Evolutionary conservation across 2,888 invertebrate species (phyloP).

Genomic region (Ectropis crepuscularia): DNA sequence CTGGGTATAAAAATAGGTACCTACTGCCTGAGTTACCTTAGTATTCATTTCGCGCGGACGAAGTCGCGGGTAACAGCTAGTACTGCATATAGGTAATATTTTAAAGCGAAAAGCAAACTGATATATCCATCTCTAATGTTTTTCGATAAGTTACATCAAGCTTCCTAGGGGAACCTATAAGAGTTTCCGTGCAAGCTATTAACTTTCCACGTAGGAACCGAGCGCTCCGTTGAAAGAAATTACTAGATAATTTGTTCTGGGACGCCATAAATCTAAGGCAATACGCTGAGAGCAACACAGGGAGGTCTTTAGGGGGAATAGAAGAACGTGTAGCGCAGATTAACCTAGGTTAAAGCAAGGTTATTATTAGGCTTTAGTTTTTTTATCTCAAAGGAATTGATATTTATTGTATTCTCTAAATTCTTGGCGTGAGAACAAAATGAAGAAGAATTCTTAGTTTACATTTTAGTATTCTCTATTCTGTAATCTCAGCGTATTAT

Average conservation of each 20-base stretch:
- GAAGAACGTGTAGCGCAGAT: slow-evolving; percentile 13
- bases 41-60: too few species aligned
- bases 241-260: slow-evolving; percentile 35
- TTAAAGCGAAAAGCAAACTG: not conserved
- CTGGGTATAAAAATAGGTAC: too few species aligned
- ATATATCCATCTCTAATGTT: slow-evolving; percentile 10
- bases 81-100: too few species aligned
- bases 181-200: slow-evolving; percentile 26
- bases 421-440: too few species aligned
- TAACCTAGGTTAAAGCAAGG: slow-evolving; percentile 10
- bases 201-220: slow-evolving; percentile 28
- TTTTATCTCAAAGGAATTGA: not conserved
- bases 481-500: too few species aligned
- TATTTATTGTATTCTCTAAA: not conserved
- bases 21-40: too few species aligned
- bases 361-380: slow-evolving; percentile 1
- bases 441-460: too few species aligned
- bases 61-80: too few species aligned
- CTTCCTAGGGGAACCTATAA: slow-evolving; percentile 18
- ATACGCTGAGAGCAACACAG: slow-evolving; percentile 26
- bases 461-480: too few species aligned
- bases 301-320: slow-evolving; percentile 17
- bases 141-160: slow-evolving; percentile 13
- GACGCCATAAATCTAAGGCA: slow-evolving; percentile 31
- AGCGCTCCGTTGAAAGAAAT: slow-evolving; percentile 30